Base-by-base conservation (phyloP, 2,888 invertebrate genomes). In the Zygogramma bicolorata region DNA sequence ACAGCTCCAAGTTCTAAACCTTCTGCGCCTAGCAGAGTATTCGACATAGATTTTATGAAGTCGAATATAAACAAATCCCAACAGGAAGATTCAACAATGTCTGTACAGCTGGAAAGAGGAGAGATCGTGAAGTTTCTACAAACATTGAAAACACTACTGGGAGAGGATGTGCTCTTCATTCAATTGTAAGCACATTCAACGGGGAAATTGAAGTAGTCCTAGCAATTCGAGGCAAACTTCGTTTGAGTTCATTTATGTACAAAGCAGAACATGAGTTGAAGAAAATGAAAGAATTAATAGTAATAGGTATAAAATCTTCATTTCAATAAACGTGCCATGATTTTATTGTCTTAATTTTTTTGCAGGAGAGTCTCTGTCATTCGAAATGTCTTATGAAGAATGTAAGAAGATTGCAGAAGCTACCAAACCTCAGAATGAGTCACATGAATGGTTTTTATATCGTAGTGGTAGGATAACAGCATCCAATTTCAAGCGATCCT, bases 361-460 rank as follows among this genome's bases (percentile, higher is more conserved):
- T 27, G 29, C 57, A 58, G 57, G 57, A 27, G 15, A 6, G 27
- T 27, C 27, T 58, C 10, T 58, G 25, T 58, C 57, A 25, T 10
- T 58, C n/a, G n/a, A n/a, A n/a, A n/a, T n/a, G n/a, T n/a, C n/a
- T n/a, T n/a, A n/a, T n/a, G n/a, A n/a, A n/a, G 57, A 25, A 27
- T 58, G 57, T 15, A 58, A 58, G 25, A 27, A 58, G 8, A 58
- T 58, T 58, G 57, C 57, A 58, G 57, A 58, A 27, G 27, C 57
- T 27, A 58, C 57, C 27, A 58, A 15, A 27, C 10, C 27, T 27
- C 57, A 58, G 57, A 27, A 27, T 13, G 27, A 25, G 13, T 58
- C 8, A 4, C 57, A 58, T 27, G n/a, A n/a, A n/a, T n/a, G n/a
- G n/a, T n/a, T n/a, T n/a, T n/a, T n/a, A n/a, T n/a, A n/a, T n/a